Percentiles rank a stretch among this genome's conserved stretches.
Evolutionary conservation across 2,113 vertebrate genomes (phyloP).

Genomic region (Tupaia chinensis): DNA sequence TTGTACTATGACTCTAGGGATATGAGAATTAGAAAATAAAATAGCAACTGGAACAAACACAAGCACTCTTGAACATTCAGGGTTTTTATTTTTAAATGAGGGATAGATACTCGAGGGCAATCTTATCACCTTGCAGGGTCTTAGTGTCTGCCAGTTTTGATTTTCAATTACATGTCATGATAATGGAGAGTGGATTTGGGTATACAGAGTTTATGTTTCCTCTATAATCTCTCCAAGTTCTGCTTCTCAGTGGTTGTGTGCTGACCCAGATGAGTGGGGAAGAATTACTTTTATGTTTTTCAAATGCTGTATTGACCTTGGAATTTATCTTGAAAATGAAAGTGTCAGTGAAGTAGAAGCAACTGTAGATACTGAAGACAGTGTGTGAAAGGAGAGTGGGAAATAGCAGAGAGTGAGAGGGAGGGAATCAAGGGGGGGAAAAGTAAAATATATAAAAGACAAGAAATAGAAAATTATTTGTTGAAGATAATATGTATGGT

Average conservation of each 20-base stretch:
- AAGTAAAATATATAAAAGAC: no score
- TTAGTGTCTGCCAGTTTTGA: neutral
- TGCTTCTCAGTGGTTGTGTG: neutral
- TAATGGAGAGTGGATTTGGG: neutral
- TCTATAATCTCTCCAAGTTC: fast-evolving
- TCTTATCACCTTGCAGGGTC: neutral
- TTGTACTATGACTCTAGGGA: slow-evolving; percentile 19
- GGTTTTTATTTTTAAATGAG: slow-evolving; percentile 3
- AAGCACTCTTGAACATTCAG: neutral
- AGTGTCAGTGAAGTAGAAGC: neutral
- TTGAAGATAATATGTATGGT: no score
- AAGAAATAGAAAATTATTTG: no score
- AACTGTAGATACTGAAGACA: no score
- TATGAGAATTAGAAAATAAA: slow-evolving; percentile 47
- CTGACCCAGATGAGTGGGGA: neutral
- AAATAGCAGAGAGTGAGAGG: no score
- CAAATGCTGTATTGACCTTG: neutral
- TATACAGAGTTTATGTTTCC: fast-evolving
- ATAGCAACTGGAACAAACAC: neutral
- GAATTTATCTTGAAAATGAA: slow-evolving; percentile 2
- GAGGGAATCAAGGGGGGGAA: no score
- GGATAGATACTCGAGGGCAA: neutral
- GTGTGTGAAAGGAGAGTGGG: no score
- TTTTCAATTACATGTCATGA: neutral
- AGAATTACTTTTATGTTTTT: neutral